Base-by-base conservation (phyloP, 2,113 vertebrate species). In the Rutilus rutilus region DNA sequence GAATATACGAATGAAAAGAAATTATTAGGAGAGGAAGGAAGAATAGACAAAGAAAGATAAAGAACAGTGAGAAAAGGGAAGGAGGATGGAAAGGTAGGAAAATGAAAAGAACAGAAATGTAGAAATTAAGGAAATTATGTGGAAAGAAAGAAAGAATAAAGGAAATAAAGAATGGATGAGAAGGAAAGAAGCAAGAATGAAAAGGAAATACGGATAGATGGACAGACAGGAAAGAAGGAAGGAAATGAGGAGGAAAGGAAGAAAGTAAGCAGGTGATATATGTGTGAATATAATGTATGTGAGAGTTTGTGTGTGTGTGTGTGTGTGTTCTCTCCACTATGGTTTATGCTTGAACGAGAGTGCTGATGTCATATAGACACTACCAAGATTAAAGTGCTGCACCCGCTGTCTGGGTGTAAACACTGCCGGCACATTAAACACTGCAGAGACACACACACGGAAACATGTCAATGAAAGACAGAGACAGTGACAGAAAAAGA, bases 351-450 rank as follows among this genome's bases (percentile, higher is more conserved):
- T 79, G 19, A 77, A 79, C 75, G 59, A 86, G 83, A 87, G 86
- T 87, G 86, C 88, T 89, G 88, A 89, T 89, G 86, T 87, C 88
- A 89, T 89, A 83, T 89, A 89, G 83, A 87, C 86, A 87, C 88
- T 87, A 82, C 54, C 50, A 69, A 89, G 88, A 89, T 89, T 89
- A 89, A 87, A 89, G 88, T 89, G 88, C 86, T 85, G 86, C 78
- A 80, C 33, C 64, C 83, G 65, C 83, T 54, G 86, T 87, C 88
- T 87, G 83, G 86, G 88, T 89, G 88, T 89, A 86, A 89, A 87
- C 88, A 83, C 86, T 87, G 83, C 82, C 86, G 85, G 86, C 86
- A 89, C 88, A 85, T 87, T 89, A 87, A 87, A 87, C 87, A 87
- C 83, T 42, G 86, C 64, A 45, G 62, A 84, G 85, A 82, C 79